Conservation (phyloP, 2,797 vertebrate species). For the Adrianichthys oophorus region DNA sequence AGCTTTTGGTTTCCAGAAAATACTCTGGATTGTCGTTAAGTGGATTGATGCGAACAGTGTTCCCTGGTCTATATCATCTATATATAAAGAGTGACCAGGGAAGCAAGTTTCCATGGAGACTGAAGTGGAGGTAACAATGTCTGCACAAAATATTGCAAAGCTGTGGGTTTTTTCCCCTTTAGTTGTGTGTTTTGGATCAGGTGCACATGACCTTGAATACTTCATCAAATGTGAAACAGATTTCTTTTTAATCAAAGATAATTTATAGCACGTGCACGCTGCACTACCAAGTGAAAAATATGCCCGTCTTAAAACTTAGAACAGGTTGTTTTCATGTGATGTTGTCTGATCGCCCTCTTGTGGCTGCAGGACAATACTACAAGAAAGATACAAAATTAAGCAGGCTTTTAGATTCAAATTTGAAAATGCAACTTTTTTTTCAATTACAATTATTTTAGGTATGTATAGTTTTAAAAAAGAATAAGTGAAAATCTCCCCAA, state of each 20-base stretch:
- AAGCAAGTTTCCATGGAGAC: constrained; percentile 80
- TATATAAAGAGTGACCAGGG: constrained; percentile 63
- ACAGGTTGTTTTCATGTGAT: background rate
- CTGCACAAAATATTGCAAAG: constrained; percentile 63
- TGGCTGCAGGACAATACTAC: constrained; percentile 51
- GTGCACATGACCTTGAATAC: background rate
- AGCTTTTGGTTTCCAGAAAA: constrained; percentile 9
- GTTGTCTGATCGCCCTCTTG: constrained; percentile 59
- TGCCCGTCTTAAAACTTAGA: constrained; percentile 9
- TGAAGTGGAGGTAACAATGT: constrained; percentile 70
- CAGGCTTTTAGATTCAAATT: background rate
- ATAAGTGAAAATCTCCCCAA: too few species aligned
- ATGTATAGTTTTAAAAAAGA: too few species aligned
- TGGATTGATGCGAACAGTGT: constrained; percentile 48
- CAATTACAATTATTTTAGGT: too few species aligned
- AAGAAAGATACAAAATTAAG: background rate
- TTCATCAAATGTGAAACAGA: constrained; percentile 17
- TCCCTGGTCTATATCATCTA: constrained; percentile 59
- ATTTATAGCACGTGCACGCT: constrained; percentile 38
- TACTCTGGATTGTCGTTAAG: constrained; percentile 16
- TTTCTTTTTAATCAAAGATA: constrained; percentile 21
- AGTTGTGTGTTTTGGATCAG: constrained; percentile 17
- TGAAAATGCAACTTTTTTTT: too few species aligned
- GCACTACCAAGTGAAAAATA: constrained; percentile 23
- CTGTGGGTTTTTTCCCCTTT: constrained; percentile 45